Conservation (phyloP, 2,888 invertebrate species). For the Mythimna ferrago region DNA sequence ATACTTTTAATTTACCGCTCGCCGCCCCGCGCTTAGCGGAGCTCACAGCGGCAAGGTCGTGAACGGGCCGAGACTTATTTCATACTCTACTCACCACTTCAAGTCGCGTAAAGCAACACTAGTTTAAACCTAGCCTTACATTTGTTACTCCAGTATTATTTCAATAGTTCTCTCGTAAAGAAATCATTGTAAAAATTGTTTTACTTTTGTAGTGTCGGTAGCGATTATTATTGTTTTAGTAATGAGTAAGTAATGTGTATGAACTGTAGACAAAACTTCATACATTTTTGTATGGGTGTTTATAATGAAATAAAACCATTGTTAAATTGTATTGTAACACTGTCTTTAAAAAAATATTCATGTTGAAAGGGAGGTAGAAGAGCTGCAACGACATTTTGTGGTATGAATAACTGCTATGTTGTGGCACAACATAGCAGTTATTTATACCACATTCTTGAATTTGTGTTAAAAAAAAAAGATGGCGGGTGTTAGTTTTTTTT, state of each 20-base stretch:
- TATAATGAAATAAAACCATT: conserved; percentile 2
- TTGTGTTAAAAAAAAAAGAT: background rate
- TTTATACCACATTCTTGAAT: no score
- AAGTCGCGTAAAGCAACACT: background rate
- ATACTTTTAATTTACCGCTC: no score
- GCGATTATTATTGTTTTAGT: conserved; percentile 30
- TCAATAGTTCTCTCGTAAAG: conserved; percentile 32
- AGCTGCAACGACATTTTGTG: background rate
- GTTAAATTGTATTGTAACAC: background rate
- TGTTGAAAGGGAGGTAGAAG: background rate
- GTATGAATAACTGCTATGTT: background rate
- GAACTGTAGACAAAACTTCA: conserved; percentile 10
- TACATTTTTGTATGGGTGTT: conserved; percentile 16
- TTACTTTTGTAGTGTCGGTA: conserved; percentile 33
- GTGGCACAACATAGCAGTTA: no score
- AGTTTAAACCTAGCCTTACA: conserved; percentile 24
- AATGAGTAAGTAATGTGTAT: conserved; percentile 16
- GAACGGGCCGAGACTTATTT: no score
- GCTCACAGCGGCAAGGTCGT: no score
- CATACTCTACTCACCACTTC: conserved; percentile 3
- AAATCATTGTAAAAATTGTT: conserved; percentile 42
- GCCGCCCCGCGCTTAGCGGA: no score
- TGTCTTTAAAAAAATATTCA: background rate
- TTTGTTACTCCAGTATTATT: conserved; percentile 57
- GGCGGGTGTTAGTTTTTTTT: background rate